Evolutionary conservation across 2,888 invertebrate species (phyloP).

Genomic region (Latrodectus elegans): DNA sequence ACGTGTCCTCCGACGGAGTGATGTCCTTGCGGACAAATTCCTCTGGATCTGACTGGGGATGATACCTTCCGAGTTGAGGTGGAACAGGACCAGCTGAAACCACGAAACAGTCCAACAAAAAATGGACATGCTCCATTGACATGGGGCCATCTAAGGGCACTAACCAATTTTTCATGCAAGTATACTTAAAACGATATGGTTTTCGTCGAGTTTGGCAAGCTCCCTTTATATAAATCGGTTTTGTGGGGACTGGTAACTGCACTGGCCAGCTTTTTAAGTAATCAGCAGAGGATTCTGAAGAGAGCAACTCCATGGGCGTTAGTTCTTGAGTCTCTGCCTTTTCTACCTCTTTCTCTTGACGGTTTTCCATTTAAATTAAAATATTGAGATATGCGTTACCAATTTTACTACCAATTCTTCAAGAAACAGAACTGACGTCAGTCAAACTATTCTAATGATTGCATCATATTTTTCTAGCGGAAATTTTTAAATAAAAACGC

Average conservation of each 20-base stretch:
- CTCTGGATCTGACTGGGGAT: constrained; percentile 70
- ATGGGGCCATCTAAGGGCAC: constrained; percentile 29
- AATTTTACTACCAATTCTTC: no score
- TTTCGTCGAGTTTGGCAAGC: constrained; percentile 8
- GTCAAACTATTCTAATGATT: no score
- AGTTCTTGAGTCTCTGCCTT: not conserved
- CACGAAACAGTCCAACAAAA: constrained; percentile 69
- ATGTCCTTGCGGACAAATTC: constrained; percentile 36
- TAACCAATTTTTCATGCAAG: constrained; percentile 28
- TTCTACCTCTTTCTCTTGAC: not conserved
- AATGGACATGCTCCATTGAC: constrained; percentile 56
- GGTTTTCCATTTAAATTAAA: constrained; percentile 11
- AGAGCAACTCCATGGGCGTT: not conserved
- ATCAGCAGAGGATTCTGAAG: constrained; percentile 17
- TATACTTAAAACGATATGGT: constrained; percentile 33
- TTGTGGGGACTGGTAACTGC: constrained; percentile 18
- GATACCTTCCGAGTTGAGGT: constrained; percentile 69
- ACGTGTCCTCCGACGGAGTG: constrained; percentile 4
- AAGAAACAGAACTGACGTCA: no score
- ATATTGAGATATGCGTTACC: no score
- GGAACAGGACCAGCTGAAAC: constrained; percentile 60
- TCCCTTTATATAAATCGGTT: constrained; percentile 27
- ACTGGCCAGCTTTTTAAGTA: constrained; percentile 44
- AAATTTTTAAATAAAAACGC: no score
- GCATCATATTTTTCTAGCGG: no score